Evolutionary conservation across 2,888 invertebrate species (phyloP), one percentile per base, ranked within the genome.

Genomic region (Patella pellucida): DNA sequence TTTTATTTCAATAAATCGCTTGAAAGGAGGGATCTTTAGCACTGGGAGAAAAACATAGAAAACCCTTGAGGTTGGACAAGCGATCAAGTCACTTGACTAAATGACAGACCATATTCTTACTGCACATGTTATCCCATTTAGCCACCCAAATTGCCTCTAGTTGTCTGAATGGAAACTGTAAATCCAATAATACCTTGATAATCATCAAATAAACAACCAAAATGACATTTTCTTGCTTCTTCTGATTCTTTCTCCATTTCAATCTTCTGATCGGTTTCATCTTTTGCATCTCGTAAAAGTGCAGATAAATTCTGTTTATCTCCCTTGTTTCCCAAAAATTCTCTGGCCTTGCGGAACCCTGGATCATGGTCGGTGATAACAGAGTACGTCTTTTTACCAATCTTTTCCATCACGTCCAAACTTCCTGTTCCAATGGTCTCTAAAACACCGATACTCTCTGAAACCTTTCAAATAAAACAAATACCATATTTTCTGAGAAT

Each of bases 381-480:
- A 88, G 96, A 95, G 95, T 97, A 96, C 0, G 97, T 98, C 90
- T 97, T 97, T 90, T 97, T 97, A 11, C 98, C 98, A 81, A 98
- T 95, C 0, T 95, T 95, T 91, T 98, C 98, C 70, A 98, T 91
- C 0, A 97, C 97, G 88, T 96, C 97, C 41, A 92, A 81, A 69
- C 91, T 86, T 19, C 91, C 91, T 51, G 88, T 85, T 9, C 91
- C 89, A 11, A 91, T 73, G 15, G 79, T 81, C 68, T 84, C 83
- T 23, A 79, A 79, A 15, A 76, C 79, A 54, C 80, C 80, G 0
- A 77, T 78, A 74, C 62, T 52, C 3, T 71, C 75, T 23, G 71
- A 56, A 56, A 75, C 69, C 41, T 50, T 11, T 7, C 11, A 62
- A 11, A 62, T 12, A 41, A 41, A 41, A 9, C 41, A 41, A 41